These are phyloP conservation scores for Eurytoma adleriae DNA, from an alignment of 2,888 invertebrate genomes.

Conservation along the genomic window DNA sequence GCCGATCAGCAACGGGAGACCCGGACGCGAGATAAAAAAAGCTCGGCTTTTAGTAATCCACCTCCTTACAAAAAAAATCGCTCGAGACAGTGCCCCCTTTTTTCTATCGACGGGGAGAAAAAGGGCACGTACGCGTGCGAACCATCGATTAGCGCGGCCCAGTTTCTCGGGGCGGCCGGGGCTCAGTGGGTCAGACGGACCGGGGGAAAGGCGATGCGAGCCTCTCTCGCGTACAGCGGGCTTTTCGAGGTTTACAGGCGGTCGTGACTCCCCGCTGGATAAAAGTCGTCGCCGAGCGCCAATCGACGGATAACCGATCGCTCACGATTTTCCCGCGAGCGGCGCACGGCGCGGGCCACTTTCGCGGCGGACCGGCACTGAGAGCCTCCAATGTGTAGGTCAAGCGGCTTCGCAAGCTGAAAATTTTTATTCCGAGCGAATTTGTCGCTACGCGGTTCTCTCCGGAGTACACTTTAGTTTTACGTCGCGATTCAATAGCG, in stretches of 20 bases:
- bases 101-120: neutral
- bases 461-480: too few species aligned
- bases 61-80: too few species aligned
- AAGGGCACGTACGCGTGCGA: neutral
- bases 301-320: constrained; percentile 25
- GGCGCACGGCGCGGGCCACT: neutral
- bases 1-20: too few species aligned
- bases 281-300: neutral
- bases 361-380: neutral
- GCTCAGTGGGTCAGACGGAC: too few species aligned
- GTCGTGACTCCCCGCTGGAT: neutral
- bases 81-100: too few species aligned
- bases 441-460: too few species aligned
- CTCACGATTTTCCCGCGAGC: constrained; percentile 21
- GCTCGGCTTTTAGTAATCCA: too few species aligned
- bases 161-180: too few species aligned
- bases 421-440: too few species aligned
- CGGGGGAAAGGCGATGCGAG: neutral
- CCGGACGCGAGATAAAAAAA: too few species aligned
- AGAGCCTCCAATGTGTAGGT: neutral
- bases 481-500: too few species aligned
- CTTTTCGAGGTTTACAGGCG: neutral
- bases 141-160: neutral
- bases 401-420: neutral
- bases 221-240: neutral